A percentile compares a stretch with the other conserved stretches of the same genome.
Conservation (phyloP, 2,888 invertebrate species). For the Polietes domitor region DNA sequence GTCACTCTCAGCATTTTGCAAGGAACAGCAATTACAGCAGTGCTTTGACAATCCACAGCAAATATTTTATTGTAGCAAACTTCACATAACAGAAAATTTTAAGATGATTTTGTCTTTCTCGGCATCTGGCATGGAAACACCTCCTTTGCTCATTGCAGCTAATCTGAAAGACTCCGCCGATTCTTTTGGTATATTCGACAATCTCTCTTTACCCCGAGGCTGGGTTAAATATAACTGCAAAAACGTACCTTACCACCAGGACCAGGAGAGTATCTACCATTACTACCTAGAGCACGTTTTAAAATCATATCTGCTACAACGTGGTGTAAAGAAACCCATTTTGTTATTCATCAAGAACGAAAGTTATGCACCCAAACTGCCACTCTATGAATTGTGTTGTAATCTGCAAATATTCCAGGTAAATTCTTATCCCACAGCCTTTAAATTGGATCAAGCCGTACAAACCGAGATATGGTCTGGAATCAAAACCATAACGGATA, state of each 20-base stretch:
- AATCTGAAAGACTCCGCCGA: neutral
- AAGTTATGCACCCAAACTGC: neutral
- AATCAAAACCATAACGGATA: neutral
- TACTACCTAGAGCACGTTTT: neutral
- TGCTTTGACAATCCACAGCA: neutral
- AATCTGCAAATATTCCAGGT: neutral
- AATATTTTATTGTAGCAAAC: neutral
- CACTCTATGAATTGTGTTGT: neutral
- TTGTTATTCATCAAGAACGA: neutral
- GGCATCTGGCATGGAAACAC: neutral
- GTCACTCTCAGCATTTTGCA: neutral
- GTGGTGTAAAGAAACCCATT: neutral
- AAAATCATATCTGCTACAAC: neutral
- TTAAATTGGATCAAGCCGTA: neutral
- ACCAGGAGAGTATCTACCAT: conserved; percentile 3
- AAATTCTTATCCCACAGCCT: neutral
- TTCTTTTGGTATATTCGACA: neutral
- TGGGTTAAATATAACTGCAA: conserved; percentile 3
- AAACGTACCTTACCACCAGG: neutral
- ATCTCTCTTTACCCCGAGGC: neutral
- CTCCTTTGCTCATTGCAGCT: neutral
- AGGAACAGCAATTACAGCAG: neutral
- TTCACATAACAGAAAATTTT: neutral
- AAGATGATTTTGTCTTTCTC: neutral
- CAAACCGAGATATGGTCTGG: neutral